Percentiles rank a stretch among this genome's conserved stretches.
phyloP scores from a whole-genome alignment of 2,113 vertebrate species.

The Hippolais icterina region DNA sequence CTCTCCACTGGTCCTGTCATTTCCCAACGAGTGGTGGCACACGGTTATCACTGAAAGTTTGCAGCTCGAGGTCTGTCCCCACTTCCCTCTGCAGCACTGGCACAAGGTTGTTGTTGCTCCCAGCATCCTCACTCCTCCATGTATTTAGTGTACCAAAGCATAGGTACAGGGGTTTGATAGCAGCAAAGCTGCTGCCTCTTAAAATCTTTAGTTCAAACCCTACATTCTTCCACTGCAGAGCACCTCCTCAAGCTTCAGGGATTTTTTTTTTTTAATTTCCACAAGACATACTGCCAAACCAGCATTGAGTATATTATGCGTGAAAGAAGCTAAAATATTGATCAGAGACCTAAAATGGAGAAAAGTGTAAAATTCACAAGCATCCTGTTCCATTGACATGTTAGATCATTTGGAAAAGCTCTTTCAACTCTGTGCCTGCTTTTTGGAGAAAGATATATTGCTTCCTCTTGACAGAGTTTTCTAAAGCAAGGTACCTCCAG shows the following conservation, averaged over 20 bases:
- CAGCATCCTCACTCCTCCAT: neutral
- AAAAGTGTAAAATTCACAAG: constrained; percentile 11
- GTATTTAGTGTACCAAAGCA: neutral
- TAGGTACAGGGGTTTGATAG: neutral
- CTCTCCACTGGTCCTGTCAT: constrained; percentile 47
- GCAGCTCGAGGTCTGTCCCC: neutral
- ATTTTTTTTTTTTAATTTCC: neutral
- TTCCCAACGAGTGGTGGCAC: constrained; percentile 42
- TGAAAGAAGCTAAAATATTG: constrained; percentile 5
- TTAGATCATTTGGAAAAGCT: constrained; percentile 22
- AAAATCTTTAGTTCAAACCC: neutral
- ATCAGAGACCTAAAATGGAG: constrained; percentile 1
- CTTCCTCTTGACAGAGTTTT: constrained; percentile 71
- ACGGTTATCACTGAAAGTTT: neutral
- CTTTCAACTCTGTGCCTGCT: constrained; percentile 11
- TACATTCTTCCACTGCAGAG: neutral
- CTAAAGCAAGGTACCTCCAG: constrained; percentile 69
- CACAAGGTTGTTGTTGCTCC: neutral
- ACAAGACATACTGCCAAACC: neutral
- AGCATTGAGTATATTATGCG: neutral
- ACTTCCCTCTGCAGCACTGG: neutral
- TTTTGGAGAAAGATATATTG: constrained; percentile 63
- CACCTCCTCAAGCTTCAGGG: neutral
- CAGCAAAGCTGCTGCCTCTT: neutral
- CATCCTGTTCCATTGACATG: neutral